phyloP scores from a whole-genome alignment of 2,113 vertebrate genomes.

The Ceyx margarethae region DNA sequence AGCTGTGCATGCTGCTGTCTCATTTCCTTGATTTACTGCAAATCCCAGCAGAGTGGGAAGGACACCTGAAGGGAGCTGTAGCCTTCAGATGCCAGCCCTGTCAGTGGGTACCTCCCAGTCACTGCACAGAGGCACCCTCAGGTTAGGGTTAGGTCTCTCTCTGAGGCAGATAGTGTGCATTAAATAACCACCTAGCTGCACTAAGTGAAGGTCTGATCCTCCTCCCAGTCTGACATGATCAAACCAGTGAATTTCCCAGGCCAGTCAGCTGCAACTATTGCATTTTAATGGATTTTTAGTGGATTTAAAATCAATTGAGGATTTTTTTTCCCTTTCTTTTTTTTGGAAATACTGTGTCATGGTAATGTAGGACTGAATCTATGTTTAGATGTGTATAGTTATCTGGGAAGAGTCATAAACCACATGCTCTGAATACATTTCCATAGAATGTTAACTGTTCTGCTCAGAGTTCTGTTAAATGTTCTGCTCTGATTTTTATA shows the following conservation, averaged over 20 bases:
- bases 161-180: neutral
- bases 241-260: neutral
- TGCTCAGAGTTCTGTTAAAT: neutral
- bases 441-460: neutral
- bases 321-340: neutral
- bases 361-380: neutral
- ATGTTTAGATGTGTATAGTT: neutral
- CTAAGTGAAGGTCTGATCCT: neutral
- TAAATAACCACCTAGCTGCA: too few species aligned
- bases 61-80: neutral
- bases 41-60: neutral
- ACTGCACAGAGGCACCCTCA: neutral
- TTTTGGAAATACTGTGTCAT: neutral
- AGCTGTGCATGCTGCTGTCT: neutral
- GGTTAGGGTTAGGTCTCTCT: neutral
- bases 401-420: neutral
- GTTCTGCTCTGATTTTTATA: neutral
- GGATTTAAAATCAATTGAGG: neutral
- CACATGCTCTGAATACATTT: neutral
- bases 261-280: neutral
- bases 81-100: neutral
- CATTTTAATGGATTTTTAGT: neutral
- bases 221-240: neutral
- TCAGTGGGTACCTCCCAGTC: neutral
- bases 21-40: neutral